Base-by-base conservation (phyloP, 1,140 invertebrate genomes). In the Eueides isabella region DNA sequence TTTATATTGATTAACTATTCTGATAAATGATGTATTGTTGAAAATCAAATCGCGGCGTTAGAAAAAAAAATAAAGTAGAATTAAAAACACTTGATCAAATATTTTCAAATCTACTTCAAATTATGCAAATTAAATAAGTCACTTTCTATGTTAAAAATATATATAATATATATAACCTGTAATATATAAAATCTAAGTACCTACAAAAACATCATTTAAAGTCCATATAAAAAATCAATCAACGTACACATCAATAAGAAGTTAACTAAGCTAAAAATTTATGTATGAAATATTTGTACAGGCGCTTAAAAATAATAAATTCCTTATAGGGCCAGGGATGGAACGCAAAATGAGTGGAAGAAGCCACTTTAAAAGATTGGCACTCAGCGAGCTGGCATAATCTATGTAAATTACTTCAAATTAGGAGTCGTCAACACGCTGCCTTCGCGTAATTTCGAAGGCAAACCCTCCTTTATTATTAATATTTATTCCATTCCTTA, bases 321-420 rank as follows among this genome's bases (percentile, higher is more conserved):
- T 86, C 84, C 80, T 84, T 83, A 84, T 82, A 84, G 84, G 79
- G 75, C 83, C 84, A 75, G 78, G 79, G 82, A 74, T 86, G 84
- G 76, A 87, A 88, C 87, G 85, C 87, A 90, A 86, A 87, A 89
- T 87, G 85, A 88, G 90, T 88, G 82, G 81, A 90, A 85, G 87
- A 90, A 85, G 88, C 90, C 90, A 92, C 90, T 92, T 92, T 85
- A 88, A 92, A 90, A 92, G 89, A 92, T 92, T 92, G 90, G 88
- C 90, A 92, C 91, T 92, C 91, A 92, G 81, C 91, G 91, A 90
- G 83, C 89, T 84, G 88, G 87, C 88, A 91, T 92, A 92, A 92
- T 92, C 89, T 91, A 92, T 91, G 91, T 84, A 92, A 92, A 92
- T 92, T 88, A 92, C 88, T 84, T 90, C 88, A 92, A 92, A 92